These are phyloP conservation scores for Elgonia sp. DNA, from an alignment of 2,888 invertebrate genomes.

Conservation along the genomic window DNA sequence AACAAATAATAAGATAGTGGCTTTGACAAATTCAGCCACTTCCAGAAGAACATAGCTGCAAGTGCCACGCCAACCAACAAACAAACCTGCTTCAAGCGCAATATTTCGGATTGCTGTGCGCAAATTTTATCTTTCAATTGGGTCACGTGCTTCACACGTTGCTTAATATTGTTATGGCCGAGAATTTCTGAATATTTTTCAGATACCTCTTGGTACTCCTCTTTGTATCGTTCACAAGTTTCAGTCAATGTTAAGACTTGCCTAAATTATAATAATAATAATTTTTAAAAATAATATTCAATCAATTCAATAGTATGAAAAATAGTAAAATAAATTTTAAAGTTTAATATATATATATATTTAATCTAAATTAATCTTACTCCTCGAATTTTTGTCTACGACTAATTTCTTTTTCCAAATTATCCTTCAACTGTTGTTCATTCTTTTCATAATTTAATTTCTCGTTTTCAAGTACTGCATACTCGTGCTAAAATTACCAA, in stretches of 20 bases:
- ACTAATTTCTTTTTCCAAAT: slow-evolving; percentile 77
- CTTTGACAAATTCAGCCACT: slow-evolving; percentile 75
- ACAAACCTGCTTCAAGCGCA: slow-evolving; percentile 87
- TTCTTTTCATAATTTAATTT: slow-evolving; percentile 69
- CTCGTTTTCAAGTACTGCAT: slow-evolving; percentile 74
- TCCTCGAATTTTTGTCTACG: slow-evolving; percentile 78
- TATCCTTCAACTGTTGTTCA: slow-evolving; percentile 71
- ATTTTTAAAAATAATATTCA: too few species aligned
- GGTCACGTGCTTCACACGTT: slow-evolving; percentile 89
- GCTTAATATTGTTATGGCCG: slow-evolving; percentile 90
- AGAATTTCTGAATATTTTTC: slow-evolving; percentile 89
- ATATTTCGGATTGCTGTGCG: slow-evolving; percentile 82
- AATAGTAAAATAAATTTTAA: too few species aligned
- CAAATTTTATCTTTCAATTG: slow-evolving; percentile 87
- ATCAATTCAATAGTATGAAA: too few species aligned
- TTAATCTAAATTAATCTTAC: slow-evolving; percentile 76
- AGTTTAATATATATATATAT: too few species aligned
- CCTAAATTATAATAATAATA: slow-evolving; percentile 72
- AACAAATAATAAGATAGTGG: slow-evolving; percentile 71
- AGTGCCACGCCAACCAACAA: slow-evolving; percentile 76
- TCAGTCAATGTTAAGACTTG: slow-evolving; percentile 79
- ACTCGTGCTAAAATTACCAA: slow-evolving; percentile 60
- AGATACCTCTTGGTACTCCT: slow-evolving; percentile 88
- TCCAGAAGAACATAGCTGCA: slow-evolving; percentile 79
- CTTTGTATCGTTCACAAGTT: slow-evolving; percentile 86